Evolutionary conservation across 2,797 vertebrate genomes (phyloP).

Genomic region (Neopelma chrysocephalum): DNA sequence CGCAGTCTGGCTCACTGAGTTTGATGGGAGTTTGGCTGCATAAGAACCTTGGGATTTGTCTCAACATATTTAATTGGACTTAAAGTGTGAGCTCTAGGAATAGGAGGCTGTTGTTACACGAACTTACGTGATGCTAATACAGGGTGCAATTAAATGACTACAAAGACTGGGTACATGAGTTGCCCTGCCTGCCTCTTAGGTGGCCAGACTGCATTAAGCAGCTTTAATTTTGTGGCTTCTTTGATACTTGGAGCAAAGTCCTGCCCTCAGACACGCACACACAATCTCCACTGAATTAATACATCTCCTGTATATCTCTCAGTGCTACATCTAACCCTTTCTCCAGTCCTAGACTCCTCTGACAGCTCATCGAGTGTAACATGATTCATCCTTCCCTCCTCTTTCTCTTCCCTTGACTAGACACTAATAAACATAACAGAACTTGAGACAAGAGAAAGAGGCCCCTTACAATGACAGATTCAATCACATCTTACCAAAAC

Average conservation of each 20-base stretch:
- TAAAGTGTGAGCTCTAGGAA: not conserved
- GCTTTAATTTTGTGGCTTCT: slow-evolving; percentile 58
- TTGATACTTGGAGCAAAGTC: slow-evolving; percentile 34
- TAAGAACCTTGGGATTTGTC: slow-evolving; percentile 18
- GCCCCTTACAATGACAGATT: not conserved
- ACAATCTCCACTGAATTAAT: slow-evolving; percentile 19
- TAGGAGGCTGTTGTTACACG: not conserved
- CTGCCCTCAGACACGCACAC: slow-evolving; percentile 23
- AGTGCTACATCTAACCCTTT: not conserved
- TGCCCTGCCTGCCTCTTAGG: slow-evolving; percentile 30
- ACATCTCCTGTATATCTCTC: slow-evolving; percentile 23
- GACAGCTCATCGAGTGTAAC: slow-evolving; percentile 43
- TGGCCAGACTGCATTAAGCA: slow-evolving; percentile 8
- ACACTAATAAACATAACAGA: slow-evolving; percentile 48
- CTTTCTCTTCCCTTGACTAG: slow-evolving; percentile 43
- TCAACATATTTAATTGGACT: slow-evolving; percentile 25
- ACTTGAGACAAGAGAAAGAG: slow-evolving; percentile 30
- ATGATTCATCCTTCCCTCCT: slow-evolving; percentile 37
- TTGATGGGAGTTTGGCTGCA: not conserved
- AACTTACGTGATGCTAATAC: slow-evolving; percentile 5
- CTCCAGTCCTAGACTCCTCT: not conserved
- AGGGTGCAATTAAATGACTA: not conserved
- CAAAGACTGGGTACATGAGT: not conserved
- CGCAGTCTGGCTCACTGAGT: not conserved
- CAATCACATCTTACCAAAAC: slow-evolving; percentile 11